Base-by-base conservation (phyloP, 2,113 vertebrate genomes). In the Gadus chalcogrammus region DNA sequence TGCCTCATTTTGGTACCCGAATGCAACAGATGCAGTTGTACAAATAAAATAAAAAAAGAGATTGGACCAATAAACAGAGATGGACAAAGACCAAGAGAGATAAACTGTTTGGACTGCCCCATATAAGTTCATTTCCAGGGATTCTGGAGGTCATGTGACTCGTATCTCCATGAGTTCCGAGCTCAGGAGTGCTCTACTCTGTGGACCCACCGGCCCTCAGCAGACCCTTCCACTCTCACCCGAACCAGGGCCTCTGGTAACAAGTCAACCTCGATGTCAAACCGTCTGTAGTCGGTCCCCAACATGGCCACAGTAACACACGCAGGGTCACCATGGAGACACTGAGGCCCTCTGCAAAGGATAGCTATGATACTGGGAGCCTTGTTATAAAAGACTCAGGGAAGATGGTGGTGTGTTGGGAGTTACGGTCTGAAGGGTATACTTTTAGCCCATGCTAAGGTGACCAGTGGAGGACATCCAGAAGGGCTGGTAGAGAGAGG, bases 41-140 rank as follows among this genome's bases (percentile, higher is more conserved):
- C 74, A 52, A 71, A 74, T 84, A 82, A 27, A 66, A 61, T 52
- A 71, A 73, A 66, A 76, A 58, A 22, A 67, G 76, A 76, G 66
- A 24, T 24, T 24, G 24, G 24, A 24, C 24, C 78, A 75, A 65
- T 13, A 48, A 48, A 48, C 42, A n/a, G 16, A 58, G 55, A 58
- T 16, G n/a, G 16, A 58, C 15, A 58, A 13, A 58, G 15, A n/a
- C 9, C 2, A 16, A 70, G 74, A 79, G 66, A 66, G 82, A 76
- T 56, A 75, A 59, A 4, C 35, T 61, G 71, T 78, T 75, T 75
- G 28, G 11, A 9, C 70, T 65, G 82, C 84, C 86, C 86, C 89
- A 89, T 90, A 90, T 87, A 89, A 81, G 87, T 86, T 56, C 76
- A 71, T 75, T 81, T 82, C 79, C 72, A 76, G 77, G 80, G 71